These are phyloP conservation scores for Drosophila sordidula DNA, from an alignment of 2,888 invertebrate species.

Conservation along the genomic window DNA sequence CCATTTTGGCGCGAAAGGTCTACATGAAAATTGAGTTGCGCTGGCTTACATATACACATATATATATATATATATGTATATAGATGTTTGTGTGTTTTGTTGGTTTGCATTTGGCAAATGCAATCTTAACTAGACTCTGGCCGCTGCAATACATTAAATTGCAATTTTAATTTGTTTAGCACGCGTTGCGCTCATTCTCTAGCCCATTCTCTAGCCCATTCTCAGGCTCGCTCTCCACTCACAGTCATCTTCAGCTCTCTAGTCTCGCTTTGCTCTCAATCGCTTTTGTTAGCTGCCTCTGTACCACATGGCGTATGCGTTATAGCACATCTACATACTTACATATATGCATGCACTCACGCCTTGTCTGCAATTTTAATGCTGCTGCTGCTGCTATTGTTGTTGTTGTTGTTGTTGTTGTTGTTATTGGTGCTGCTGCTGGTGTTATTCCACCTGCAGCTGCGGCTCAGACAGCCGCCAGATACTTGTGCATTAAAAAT, in stretches of 20 bases:
- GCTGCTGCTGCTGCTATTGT: conserved; percentile 21
- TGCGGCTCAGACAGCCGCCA: conserved; percentile 64
- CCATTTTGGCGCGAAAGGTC: conserved; percentile 73
- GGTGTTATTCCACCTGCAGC: conserved; percentile 68
- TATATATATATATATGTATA: conserved; percentile 6
- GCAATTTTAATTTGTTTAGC: conserved; percentile 75
- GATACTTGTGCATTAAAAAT: conserved; percentile 75
- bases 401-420: conserved; percentile 18
- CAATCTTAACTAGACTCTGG: conserved; percentile 64
- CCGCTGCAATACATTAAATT: conserved; percentile 74
- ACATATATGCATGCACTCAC: conserved; percentile 51
- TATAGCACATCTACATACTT: conserved; percentile 35
- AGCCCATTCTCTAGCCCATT: conserved; percentile 2
- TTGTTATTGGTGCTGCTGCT: conserved; percentile 28
- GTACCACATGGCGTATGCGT: conserved; percentile 74
- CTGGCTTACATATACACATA: conserved; percentile 3
- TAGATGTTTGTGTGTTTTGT: conserved; percentile 7
- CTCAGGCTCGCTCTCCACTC: conserved; percentile 1
- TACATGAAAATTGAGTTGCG: conserved; percentile 65
- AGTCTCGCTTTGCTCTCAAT: conserved; percentile 3
- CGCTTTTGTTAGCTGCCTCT: conserved; percentile 15
- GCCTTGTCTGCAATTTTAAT: conserved; percentile 74
- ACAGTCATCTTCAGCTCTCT: background rate
- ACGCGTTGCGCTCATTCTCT: conserved; percentile 37
- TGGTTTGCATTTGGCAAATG: conserved; percentile 71